Evolutionary conservation across 2,113 vertebrate species (phyloP).

Genomic region (Corythoichthys intestinalis): DNA sequence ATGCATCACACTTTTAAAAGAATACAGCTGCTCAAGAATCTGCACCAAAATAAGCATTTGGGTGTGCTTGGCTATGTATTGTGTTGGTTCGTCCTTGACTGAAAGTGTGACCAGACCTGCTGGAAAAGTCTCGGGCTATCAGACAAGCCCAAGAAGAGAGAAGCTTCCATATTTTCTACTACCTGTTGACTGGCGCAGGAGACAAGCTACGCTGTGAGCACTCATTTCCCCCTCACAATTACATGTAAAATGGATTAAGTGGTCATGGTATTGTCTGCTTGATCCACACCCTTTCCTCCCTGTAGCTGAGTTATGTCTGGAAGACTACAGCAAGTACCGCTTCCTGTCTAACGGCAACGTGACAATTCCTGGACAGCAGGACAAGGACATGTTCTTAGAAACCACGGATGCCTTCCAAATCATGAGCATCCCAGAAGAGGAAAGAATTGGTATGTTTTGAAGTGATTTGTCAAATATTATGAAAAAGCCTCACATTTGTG

Average conservation of each 20-base stretch:
- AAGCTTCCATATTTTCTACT: conserved; percentile 87
- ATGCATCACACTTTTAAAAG: no score
- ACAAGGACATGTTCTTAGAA: conserved; percentile 91
- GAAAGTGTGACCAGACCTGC: conserved; percentile 69
- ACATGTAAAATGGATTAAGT: neutral
- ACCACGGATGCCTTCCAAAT: conserved; percentile 95
- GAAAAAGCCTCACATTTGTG: neutral
- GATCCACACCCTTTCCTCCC: neutral
- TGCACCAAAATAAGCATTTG: no score
- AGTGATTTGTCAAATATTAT: neutral
- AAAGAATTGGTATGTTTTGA: conserved; percentile 35
- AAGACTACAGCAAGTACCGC: conserved; percentile 88
- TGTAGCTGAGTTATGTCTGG: conserved; percentile 73
- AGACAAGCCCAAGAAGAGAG: conserved; percentile 86
- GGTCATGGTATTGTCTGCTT: neutral
- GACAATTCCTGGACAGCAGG: conserved; percentile 92
- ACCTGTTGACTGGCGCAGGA: conserved; percentile 80
- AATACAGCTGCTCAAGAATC: no score
- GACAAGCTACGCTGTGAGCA: conserved; percentile 79
- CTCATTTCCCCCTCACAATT: neutral
- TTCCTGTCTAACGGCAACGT: conserved; percentile 94
- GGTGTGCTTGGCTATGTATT: neutral
- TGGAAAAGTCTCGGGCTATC: conserved; percentile 88
- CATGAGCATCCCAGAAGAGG: conserved; percentile 88
- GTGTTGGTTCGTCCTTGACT: conserved; percentile 64